Conservation (phyloP, 2,797 vertebrate species). For the Diplodus puntazzo region DNA sequence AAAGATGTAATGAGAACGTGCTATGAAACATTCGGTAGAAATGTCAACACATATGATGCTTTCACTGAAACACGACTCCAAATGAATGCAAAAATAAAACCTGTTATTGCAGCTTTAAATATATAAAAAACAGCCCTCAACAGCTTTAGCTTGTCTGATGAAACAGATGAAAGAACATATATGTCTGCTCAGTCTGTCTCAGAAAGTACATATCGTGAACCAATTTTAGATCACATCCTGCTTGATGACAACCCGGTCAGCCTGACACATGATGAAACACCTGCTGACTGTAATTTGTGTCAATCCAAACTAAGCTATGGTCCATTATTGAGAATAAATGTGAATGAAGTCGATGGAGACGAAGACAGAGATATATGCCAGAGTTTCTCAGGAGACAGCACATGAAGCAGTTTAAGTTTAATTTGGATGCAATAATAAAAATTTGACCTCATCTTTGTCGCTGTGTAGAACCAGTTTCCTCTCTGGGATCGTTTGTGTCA, state of each 20-base stretch:
- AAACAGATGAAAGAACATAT: too few relatives aligned
- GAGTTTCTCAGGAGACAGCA: neutral
- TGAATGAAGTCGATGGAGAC: slow-evolving; percentile 6
- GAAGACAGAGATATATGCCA: neutral
- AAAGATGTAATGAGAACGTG: too few relatives aligned
- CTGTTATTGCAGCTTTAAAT: neutral
- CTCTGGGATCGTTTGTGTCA: neutral
- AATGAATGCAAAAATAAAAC: neutral
- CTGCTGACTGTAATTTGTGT: slow-evolving; percentile 18
- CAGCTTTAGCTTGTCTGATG: neutral
- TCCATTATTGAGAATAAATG: neutral
- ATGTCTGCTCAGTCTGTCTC: neutral
- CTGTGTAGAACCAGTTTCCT: neutral
- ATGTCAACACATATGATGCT: too few relatives aligned
- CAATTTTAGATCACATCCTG: slow-evolving; percentile 21
- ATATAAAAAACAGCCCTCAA: neutral
- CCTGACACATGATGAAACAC: slow-evolving; percentile 18
- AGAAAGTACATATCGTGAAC: slow-evolving; percentile 9
- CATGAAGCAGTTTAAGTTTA: neutral
- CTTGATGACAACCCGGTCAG: slow-evolving; percentile 4
- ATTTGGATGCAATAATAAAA: neutral
- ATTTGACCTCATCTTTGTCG: neutral
- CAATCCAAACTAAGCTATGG: neutral
- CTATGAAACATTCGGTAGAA: too few relatives aligned
- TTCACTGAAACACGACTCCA: too few relatives aligned